Conservation (phyloP, 1,140 invertebrate genomes). For the Cyrtorhinus lividipennis region DNA sequence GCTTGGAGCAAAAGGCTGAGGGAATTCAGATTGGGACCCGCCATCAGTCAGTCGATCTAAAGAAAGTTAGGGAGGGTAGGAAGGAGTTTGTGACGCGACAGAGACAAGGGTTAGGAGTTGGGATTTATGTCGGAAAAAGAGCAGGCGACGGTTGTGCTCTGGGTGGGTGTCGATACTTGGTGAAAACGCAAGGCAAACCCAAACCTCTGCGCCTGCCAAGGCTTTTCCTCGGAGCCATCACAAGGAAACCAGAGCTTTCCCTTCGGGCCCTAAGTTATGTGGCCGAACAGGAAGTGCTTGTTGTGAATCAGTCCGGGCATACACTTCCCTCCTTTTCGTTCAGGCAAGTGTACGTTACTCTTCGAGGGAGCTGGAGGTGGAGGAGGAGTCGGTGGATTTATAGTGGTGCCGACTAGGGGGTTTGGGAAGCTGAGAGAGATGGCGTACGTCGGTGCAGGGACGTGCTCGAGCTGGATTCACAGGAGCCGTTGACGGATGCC, state of each 20-base stretch:
- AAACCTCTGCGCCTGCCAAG: not conserved
- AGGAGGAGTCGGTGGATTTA: not conserved
- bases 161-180: not conserved
- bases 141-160: not conserved
- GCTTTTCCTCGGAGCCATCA: not conserved
- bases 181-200: conserved; percentile 1
- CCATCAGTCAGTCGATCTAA: conserved; percentile 9
- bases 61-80: not conserved
- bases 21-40: not conserved
- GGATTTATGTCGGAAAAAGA: not conserved
- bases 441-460: not conserved
- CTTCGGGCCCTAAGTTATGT: conserved; percentile 10
- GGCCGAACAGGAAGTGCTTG: conserved; percentile 15
- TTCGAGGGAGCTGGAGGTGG: not conserved
- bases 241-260: not conserved
- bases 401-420: not conserved
- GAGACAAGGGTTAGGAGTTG: not conserved
- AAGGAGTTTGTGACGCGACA: not conserved
- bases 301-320: conserved; percentile 10
- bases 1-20: not conserved
- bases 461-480: not conserved
- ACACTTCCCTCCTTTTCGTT: not conserved
- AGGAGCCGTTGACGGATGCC: not conserved
- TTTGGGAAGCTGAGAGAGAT: not conserved
- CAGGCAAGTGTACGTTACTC: not conserved